Evolutionary conservation across 1,140 invertebrate genomes (phyloP).

Genomic region (Hormaphis cornu): DNA sequence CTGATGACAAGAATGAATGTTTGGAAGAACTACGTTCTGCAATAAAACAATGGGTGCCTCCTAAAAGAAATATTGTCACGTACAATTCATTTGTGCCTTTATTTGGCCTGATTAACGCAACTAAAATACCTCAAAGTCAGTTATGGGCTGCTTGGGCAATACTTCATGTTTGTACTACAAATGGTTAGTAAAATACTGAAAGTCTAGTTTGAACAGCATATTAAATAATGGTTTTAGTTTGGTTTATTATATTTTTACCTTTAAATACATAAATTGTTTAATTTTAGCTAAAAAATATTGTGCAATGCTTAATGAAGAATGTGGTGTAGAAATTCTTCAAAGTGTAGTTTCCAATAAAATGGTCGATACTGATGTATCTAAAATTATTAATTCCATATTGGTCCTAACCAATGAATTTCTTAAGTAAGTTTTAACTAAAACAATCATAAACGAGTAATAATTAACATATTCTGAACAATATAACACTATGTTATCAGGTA

Average conservation of each 20-base stretch:
- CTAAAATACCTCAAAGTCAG: slow-evolving; percentile 57
- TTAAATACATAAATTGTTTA: slow-evolving; percentile 33
- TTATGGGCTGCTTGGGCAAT: slow-evolving; percentile 78
- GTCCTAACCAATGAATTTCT: slow-evolving; percentile 12
- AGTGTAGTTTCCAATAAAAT: slow-evolving; percentile 41
- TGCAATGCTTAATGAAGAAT: slow-evolving; percentile 57
- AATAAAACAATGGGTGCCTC: slow-evolving; percentile 60
- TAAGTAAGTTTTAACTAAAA: neutral
- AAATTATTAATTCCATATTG: slow-evolving; percentile 2
- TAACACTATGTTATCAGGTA: slow-evolving; percentile 10
- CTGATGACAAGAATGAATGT: slow-evolving; percentile 47
- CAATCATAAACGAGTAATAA: neutral
- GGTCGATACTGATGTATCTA: slow-evolving; percentile 41
- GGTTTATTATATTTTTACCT: neutral
- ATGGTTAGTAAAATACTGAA: slow-evolving; percentile 47
- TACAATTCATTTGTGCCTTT: slow-evolving; percentile 74
- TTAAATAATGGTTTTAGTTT: neutral
- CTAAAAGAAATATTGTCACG: slow-evolving; percentile 73
- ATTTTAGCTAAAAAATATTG: slow-evolving; percentile 61
- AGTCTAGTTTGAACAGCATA: no score
- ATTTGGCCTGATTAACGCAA: slow-evolving; percentile 55
- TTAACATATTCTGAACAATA: neutral
- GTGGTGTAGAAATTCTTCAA: slow-evolving; percentile 50
- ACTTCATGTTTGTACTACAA: slow-evolving; percentile 71
- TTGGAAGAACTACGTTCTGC: slow-evolving; percentile 51